Conservation (phyloP, 1,140 invertebrate species). For the Trichonephila clavata region DNA sequence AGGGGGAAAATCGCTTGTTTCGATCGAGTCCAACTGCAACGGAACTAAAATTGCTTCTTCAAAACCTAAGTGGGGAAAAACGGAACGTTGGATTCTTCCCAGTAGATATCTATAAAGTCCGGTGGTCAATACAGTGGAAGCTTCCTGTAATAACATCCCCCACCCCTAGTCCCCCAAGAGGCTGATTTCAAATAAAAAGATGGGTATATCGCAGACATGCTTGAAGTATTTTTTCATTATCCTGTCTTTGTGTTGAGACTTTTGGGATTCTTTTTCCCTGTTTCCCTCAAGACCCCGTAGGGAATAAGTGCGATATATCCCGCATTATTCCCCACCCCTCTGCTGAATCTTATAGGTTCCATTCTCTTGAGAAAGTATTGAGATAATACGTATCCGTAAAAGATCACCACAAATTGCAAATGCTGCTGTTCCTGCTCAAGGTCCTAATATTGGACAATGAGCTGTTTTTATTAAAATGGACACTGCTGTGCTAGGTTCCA, state of each 20-base stretch:
- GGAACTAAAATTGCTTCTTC: background rate
- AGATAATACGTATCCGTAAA: background rate
- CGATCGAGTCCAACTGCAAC: background rate
- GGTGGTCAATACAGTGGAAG: conserved; percentile 18
- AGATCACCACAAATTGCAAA: conserved; percentile 36
- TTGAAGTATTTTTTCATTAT: conserved; percentile 70
- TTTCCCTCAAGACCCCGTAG: background rate
- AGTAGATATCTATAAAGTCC: background rate
- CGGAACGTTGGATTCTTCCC: background rate
- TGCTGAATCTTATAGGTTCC: background rate
- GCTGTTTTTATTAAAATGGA: conserved; percentile 48
- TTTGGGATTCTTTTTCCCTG: conserved; percentile 30
- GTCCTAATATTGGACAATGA: conserved; percentile 10
- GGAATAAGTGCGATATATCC: background rate
- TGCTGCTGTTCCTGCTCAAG: background rate
- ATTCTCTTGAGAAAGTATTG: background rate
- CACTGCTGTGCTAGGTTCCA: background rate
- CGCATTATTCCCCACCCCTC: background rate
- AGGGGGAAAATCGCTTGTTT: background rate
- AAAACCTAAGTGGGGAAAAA: conserved; percentile 53
- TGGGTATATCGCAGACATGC: conserved; percentile 49
- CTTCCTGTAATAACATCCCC: conserved; percentile 17
- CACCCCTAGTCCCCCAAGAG: background rate
- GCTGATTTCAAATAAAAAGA: conserved; percentile 58
- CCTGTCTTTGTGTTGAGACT: conserved; percentile 57